Evolutionary conservation across 2,888 invertebrate genomes (phyloP).

Genomic region (Creontiades dilutus): DNA sequence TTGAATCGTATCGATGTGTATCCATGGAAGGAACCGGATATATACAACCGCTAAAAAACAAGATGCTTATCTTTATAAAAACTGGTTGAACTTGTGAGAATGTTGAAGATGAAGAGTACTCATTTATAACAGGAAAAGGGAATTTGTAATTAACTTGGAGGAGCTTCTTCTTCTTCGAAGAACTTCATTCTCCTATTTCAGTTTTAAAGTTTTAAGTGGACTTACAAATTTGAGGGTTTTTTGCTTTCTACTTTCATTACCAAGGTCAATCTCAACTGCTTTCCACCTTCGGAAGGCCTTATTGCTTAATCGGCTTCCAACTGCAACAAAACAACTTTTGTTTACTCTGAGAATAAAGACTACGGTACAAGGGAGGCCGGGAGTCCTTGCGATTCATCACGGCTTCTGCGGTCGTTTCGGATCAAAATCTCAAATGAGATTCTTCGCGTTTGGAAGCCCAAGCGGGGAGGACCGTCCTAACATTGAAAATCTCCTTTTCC

Average conservation of each 20-base stretch:
- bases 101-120: too few species aligned
- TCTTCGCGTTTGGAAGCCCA: background rate
- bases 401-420: conserved; percentile 7
- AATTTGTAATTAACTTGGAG: too few species aligned
- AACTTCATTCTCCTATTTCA: too few species aligned
- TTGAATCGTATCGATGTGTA: too few species aligned
- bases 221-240: too few species aligned
- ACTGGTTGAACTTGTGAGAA: too few species aligned
- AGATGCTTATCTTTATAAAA: too few species aligned
- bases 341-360: conserved; percentile 6
- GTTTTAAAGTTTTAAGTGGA: too few species aligned
- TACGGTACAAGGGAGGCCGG: background rate
- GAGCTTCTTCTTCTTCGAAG: too few species aligned
- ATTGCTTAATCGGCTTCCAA: background rate
- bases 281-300: background rate
- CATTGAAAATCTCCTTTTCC: conserved; percentile 8
- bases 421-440: conserved; percentile 28
- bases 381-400: conserved; percentile 11
- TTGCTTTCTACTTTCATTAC: background rate
- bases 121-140: too few species aligned
- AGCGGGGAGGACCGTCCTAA: background rate
- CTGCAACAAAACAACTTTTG: conserved; percentile 11
- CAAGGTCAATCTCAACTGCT: background rate
- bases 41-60: too few species aligned
- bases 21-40: too few species aligned